Base-by-base conservation (phyloP, 2,888 invertebrate genomes). In the Cactoblastis cactorum region DNA sequence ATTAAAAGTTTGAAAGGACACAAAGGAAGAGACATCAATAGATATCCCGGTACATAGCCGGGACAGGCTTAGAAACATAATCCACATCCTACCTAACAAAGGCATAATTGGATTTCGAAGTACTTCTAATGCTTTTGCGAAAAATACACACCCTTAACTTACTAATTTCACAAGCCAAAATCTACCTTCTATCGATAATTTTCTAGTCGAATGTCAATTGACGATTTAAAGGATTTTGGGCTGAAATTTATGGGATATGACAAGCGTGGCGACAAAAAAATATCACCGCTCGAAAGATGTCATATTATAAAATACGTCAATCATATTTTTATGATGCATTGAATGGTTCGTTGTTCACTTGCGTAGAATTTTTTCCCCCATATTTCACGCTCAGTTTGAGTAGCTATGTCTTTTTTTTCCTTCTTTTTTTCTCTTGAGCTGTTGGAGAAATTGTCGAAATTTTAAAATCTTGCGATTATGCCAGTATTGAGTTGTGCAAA, bases 261-360 rank as follows among this genome's bases (percentile, higher is more conserved):
- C 51, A 62, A 72, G 71, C 67, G 69, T 65, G 69, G 82, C 80
- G 87, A 86, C 86, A 87, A 88, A 88, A 89, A 89, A 89, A 88
- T 86, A 89, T 87, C 89, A 87, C 86, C 83, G 87, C 78, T 71
- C 78, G 71, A 80, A 81, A 84, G 80, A 88, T 89, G 89, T 89
- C 89, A 89, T 88, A 88, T 89, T 89, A 89, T 86, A 80, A 80
- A 89, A 89, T 80, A 85, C 85, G 89, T 88, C 89, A 87, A 89
- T 89, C 88, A 89, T 88, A 88, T 85, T 89, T 88, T 86, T 88
- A 87, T 88, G 85, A 86, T 74, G 82, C 71, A 80, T 81, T 85
- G 72, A 83, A 80, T 80, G 71, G 67, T 43, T 72, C 62, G 77
- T 80, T 85, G 85, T 84, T 85, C 84, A 83, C 83, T 88, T 86